Evolutionary conservation across 1,140 invertebrate species (phyloP).

Genomic region (Ips nitidus): DNA sequence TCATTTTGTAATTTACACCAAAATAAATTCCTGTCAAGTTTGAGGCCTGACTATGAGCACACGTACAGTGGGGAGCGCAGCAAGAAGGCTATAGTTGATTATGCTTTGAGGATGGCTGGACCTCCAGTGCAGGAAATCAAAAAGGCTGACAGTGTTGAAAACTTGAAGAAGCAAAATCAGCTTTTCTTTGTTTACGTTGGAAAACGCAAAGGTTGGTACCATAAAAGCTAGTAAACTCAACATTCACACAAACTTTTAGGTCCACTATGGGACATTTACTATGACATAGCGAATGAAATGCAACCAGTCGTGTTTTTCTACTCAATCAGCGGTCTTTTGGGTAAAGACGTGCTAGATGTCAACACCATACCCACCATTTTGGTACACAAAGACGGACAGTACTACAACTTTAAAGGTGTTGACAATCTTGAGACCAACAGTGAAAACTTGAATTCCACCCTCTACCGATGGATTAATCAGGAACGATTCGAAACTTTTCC

Average conservation of each 20-base stretch:
- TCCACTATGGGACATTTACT: conserved; percentile 77
- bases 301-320: conserved; percentile 87
- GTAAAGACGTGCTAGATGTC: conserved; percentile 66
- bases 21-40: conserved; percentile 59
- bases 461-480: conserved; percentile 84
- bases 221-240: background rate
- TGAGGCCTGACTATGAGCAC: conserved; percentile 81
- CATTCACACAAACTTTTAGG: conserved; percentile 4
- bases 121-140: conserved; percentile 81
- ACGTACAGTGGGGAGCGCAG: conserved; percentile 87
- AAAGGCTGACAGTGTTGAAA: conserved; percentile 74
- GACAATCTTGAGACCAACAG: conserved; percentile 4
- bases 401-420: conserved; percentile 72
- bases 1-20: background rate
- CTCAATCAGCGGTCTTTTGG: conserved; percentile 66
- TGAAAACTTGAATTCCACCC: conserved; percentile 61
- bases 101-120: conserved; percentile 86
- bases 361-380: conserved; percentile 70
- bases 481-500: conserved; percentile 91
- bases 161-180: conserved; percentile 70
- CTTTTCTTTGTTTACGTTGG: conserved; percentile 91
- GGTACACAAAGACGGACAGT: conserved; percentile 80
- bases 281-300: conserved; percentile 71
- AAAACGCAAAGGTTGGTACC: conserved; percentile 60
- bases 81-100: conserved; percentile 91